These are phyloP conservation scores for Picathartes gymnocephalus DNA, from an alignment of 2,113 vertebrate genomes.

Conservation along the genomic window DNA sequence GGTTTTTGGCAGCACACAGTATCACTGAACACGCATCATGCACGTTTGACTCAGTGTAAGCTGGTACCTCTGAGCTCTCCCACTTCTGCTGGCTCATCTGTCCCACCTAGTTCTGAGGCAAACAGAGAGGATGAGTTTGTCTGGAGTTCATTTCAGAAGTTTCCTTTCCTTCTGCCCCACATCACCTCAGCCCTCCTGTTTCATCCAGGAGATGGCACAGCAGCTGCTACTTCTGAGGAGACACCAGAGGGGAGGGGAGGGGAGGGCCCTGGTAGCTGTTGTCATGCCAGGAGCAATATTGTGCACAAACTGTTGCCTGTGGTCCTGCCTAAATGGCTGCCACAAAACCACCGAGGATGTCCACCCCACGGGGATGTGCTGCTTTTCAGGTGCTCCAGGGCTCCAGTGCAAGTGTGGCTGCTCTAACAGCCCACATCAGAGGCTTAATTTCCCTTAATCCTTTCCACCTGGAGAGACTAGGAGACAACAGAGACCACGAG, in stretches of 20 bases:
- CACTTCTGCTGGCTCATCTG: not conserved
- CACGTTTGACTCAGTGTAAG: not conserved
- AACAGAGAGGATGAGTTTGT: not conserved
- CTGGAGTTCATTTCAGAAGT: not conserved
- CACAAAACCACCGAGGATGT: not conserved
- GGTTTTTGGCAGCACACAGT: not conserved
- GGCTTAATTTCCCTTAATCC: not conserved
- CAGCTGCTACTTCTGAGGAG: not conserved
- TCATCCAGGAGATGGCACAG: not conserved
- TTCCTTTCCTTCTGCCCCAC: not conserved
- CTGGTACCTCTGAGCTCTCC: not conserved
- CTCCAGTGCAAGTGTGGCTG: not conserved
- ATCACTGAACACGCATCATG: fast-evolving
- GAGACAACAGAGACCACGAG: not conserved
- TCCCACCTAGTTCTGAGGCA: not conserved
- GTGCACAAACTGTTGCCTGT: not conserved
- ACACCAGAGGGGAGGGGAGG: not conserved
- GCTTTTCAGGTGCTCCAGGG: not conserved
- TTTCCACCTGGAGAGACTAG: not conserved
- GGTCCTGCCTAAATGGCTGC: not conserved
- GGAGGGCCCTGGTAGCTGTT: not conserved
- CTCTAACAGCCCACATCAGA: not conserved
- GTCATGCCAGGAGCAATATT: not conserved
- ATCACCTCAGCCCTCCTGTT: not conserved
- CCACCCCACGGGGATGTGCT: not conserved